A percentile compares a stretch with the other conserved stretches of the same genome.
Evolutionary conservation across 2,113 vertebrate genomes (phyloP).

Genomic region (Lonchura striata): DNA sequence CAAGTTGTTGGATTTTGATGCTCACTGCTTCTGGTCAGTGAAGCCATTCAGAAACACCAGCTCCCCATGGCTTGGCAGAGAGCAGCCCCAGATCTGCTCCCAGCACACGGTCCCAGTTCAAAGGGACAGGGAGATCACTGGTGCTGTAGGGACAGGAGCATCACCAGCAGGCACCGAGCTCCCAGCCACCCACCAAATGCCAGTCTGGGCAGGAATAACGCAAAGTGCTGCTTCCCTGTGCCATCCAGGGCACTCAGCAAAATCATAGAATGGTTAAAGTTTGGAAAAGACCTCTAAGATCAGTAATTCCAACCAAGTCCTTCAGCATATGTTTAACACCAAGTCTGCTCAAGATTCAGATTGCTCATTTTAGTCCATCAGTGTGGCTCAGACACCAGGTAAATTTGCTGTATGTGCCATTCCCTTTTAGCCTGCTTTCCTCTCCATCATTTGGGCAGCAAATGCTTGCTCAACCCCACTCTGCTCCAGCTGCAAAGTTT

Average conservation of each 20-base stretch:
- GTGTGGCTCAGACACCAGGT: background rate
- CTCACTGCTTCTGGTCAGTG: fast-evolving
- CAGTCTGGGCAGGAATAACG: background rate
- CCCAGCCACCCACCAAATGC: background rate
- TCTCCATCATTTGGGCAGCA: background rate
- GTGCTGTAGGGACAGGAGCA: background rate
- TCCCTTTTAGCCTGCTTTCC: background rate
- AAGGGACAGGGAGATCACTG: background rate
- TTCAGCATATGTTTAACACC: background rate
- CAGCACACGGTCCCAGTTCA: background rate
- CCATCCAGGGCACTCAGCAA: background rate
- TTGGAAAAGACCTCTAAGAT: background rate
- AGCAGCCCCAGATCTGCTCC: background rate
- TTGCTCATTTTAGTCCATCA: background rate
- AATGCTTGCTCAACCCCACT: background rate
- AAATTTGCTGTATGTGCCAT: background rate
- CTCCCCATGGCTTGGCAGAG: background rate
- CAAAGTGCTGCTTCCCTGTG: background rate
- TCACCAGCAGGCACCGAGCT: background rate
- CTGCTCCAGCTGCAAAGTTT: background rate
- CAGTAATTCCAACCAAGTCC: background rate
- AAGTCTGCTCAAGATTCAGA: background rate
- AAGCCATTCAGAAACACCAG: background rate
- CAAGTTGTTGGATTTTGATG: background rate
- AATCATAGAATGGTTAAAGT: background rate